A percentile compares a stretch with the other conserved stretches of the same genome.
These are phyloP conservation scores for Formica exsecta DNA, from an alignment of 1,140 invertebrate genomes.

Conservation along the genomic window DNA sequence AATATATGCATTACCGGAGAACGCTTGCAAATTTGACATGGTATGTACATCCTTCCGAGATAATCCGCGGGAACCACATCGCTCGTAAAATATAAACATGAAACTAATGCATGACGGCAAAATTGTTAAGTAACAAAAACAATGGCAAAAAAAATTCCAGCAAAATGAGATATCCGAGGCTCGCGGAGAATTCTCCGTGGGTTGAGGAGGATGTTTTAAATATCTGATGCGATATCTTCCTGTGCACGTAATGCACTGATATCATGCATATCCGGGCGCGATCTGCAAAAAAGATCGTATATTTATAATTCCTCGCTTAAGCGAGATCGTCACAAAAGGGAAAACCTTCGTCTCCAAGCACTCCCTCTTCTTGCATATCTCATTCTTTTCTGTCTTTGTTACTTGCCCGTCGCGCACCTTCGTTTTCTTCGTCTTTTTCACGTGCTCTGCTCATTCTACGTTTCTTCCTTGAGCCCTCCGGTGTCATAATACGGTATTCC, in stretches of 20 bases:
- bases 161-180: conserved; percentile 12
- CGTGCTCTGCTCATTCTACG: conserved; percentile 48
- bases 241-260: conserved; percentile 23
- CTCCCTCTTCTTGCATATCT: background rate
- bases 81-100: conserved; percentile 4
- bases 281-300: conserved; percentile 40
- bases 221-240: conserved; percentile 34
- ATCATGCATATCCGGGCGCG: conserved; percentile 21
- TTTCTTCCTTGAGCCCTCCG: conserved; percentile 63
- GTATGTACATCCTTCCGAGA: background rate
- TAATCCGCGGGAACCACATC: conserved; percentile 3
- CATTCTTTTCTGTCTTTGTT: background rate
- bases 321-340: conserved; percentile 17
- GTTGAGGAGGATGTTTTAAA: conserved; percentile 24
- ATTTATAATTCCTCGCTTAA: conserved; percentile 56
- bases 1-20: background rate
- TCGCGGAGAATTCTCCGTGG: conserved; percentile 6
- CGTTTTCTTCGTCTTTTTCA: conserved; percentile 27
- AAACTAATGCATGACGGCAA: background rate
- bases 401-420: background rate
- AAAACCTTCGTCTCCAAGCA: conserved; percentile 25
- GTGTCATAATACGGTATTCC: conserved; percentile 80
- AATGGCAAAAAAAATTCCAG: background rate
- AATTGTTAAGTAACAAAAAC: conserved; percentile 24
- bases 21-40: conserved; percentile 8